Evolutionary conservation across 2,888 invertebrate species (phyloP), one percentile per base, ranked within the genome.

Genomic region (Aleiodes leptofemur): DNA sequence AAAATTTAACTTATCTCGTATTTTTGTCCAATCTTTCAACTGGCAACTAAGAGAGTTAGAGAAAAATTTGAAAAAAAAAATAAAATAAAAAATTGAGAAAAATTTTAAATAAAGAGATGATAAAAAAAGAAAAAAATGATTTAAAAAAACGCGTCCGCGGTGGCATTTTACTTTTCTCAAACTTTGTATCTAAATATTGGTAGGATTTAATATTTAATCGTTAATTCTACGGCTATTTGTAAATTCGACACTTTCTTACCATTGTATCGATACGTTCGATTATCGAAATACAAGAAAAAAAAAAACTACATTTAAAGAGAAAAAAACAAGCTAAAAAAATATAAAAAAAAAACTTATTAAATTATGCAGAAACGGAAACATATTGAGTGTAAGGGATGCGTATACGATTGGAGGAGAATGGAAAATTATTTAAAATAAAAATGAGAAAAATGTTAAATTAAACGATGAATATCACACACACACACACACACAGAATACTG

Each of bases 401-500:
- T 69, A 55, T 72, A 69, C 76, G 76, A 77, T 76, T 72, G 56
- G 69, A 72, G 59, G 76, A 61, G 74, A 80, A 77, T 71, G 73
- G 77, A 83, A 80, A 77, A 23, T 23, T 83, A 34, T 51, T 29
- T 8, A 16, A 48, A 69, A 43, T 53, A 14, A 38, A 23, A 48
- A 71, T 23, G 16, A 66, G 16, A 50, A 43, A 43, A 43, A 38
- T 2, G 38, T 43, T 43, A 9, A 11, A 43, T 43, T 11, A 72
- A 68, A 74, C 77, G 74, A 77, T 76, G 56, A 79, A 85, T 87
- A 87, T 86, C 84, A 85, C 79, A 81, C 83, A 23, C 23, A 23
- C 23, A 23, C 84, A 85, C 79, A 81, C 83, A 23, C 23, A 23
- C 23, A 23, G 81, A 80, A 87, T 86, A 87, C 87, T 88, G 87